Conservation (phyloP, 2,888 invertebrate genomes). For the Apoda limacodes region DNA sequence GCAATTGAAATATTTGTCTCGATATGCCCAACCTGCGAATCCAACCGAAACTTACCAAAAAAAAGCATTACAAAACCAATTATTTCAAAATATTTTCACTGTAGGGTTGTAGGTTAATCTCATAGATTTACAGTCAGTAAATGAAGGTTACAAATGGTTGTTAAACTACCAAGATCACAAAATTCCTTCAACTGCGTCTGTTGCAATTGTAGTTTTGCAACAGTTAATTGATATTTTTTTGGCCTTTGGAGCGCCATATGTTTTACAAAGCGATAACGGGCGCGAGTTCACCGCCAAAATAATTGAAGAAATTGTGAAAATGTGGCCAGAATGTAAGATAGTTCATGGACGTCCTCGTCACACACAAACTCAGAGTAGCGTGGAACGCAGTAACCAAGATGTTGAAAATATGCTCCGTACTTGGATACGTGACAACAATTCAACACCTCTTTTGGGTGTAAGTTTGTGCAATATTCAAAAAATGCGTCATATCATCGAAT, state of each 20-base stretch:
- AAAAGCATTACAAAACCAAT: not conserved
- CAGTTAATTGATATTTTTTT: conserved; percentile 1
- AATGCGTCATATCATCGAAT: too few relatives aligned
- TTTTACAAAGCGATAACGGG: too few relatives aligned
- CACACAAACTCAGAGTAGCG: conserved; percentile 16
- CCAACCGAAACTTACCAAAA: conserved; percentile 1
- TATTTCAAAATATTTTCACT: not conserved
- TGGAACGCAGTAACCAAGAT: conserved; percentile 22
- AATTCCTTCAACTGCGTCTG: conserved; percentile 1
- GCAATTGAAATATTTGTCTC: too few relatives aligned
- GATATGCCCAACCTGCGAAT: conserved; percentile 1
- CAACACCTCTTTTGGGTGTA: too few relatives aligned
- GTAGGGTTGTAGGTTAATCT: not conserved
- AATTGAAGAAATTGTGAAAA: too few relatives aligned
- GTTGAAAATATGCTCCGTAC: conserved; percentile 26
- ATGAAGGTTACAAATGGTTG: not conserved
- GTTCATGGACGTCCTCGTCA: conserved; percentile 17
- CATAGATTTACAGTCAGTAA: not conserved
- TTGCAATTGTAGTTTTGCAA: not conserved
- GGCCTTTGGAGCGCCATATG: not conserved
- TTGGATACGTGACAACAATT: conserved; percentile 25
- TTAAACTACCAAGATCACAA: conserved; percentile 1
- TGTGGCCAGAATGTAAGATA: conserved; percentile 18
- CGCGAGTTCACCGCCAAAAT: not conserved
- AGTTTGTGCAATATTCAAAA: too few relatives aligned